Evolutionary conservation across 2,113 vertebrate genomes (phyloP), one percentile per base, ranked within the genome.

Genomic region (Microcebus lehilahytsara): DNA sequence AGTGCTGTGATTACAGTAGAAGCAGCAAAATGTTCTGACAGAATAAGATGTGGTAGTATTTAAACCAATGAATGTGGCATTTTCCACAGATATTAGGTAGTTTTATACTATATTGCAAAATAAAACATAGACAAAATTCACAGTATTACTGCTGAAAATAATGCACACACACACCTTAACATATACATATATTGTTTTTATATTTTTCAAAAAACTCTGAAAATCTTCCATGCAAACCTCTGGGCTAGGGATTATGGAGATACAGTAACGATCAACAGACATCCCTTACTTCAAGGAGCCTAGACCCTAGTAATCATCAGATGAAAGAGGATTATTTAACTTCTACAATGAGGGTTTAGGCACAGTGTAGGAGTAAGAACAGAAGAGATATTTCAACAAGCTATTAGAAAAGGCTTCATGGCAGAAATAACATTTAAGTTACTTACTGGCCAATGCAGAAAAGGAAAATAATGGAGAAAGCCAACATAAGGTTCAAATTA

Each of bases 51-150:
- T 42, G 81, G 64, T 64, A 60, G 22, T 60, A n/a, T 17, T 80
- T 14, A 90, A 85, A 85, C 56, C 77, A 89, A 69, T 37, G n/a
- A 60, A 46, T 53, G 23, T 25, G 62, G 40, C 66, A 71, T 72
- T 90, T 11, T 11, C 8, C 67, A 87, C 30, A 93, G 42, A 49
- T 53, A 40, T 58, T 64, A 74, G 13, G 9, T n/a, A 67, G 20
- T 71, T 62, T 83, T 75, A 60, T 81, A 81, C 53, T 53, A 81
- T n/a, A 83, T 58, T 51, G 51, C 23, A 91, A 91, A 64, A 95
- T 81, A 75, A 71, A 62, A 86, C 22, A 30, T 56, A 9, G 9
- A 87, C 32, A 83, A 95, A 97, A 95, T 71, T 71, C 69, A 93
- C 16, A 32, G 62, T 30, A 56, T 13, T 30, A 27, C 19, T 25